Evolutionary conservation across 2,797 vertebrate genomes (phyloP), one percentile per base, ranked within the genome.

Genomic region (Megalops cyprinoides): DNA sequence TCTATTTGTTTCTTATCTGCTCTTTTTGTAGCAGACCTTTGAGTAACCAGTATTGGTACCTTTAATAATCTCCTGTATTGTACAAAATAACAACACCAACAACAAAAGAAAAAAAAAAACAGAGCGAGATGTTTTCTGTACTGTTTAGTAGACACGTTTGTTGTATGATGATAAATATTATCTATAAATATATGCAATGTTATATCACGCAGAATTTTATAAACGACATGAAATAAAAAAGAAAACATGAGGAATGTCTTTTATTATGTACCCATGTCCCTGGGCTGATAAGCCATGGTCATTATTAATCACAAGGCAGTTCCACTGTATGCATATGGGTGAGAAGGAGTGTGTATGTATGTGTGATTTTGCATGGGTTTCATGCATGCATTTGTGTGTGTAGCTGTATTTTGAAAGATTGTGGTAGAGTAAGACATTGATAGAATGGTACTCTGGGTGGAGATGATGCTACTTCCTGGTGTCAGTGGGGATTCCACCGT

Each of bases 11-110:
- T 94, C 94, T 95, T 94, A 92, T 88, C 93, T 94, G n/a, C n/a
- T n/a, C n/a, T 92, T 92, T 91, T 92, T 65, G 25, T 8, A 84
- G 94, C 94, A 95, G 95, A 93, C 91, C 87, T 75, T 84, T 79
- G 89, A 94, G 93, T 95, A 93, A 94, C 88, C 90, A 91, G 90
- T 94, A 93, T 89, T 92, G 95, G 96, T 96, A 96, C 95, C 91
- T 89, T 89, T 87, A 53, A 69, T 28, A 53, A 65, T 56, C 69
- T 56, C 56, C 49, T 46, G 51, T 73, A 79, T 82, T 85, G 87
- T 65, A 82, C n/a, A 65, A 87, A 84, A 87, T 82, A 91, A 88
- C 56, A 58, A 9, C 56, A 28, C 2, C 55, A n/a, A 5, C 55
- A 58, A 31, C 10, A 8, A 31, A 25, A 20, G 18, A 31, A 10